These are phyloP conservation scores for Acromyrmex heyeri DNA, from an alignment of 1,140 invertebrate species.

Conservation along the genomic window DNA sequence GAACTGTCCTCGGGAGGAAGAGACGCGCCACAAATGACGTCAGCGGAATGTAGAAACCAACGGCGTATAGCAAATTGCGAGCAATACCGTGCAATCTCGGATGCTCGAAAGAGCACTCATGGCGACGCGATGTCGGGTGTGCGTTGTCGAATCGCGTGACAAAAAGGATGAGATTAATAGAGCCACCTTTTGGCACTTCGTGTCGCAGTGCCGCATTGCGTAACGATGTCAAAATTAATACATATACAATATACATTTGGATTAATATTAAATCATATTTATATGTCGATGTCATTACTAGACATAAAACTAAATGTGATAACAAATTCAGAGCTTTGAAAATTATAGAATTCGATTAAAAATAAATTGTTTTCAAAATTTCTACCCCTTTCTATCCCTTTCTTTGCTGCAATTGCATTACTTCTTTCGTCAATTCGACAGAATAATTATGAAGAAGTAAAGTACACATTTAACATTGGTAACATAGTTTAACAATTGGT, in stretches of 20 bases:
- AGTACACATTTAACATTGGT: background rate
- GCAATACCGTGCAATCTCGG: conserved; percentile 71
- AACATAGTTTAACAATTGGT: background rate
- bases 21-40: conserved; percentile 68
- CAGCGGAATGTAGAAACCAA: conserved; percentile 73
- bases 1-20: conserved; percentile 43
- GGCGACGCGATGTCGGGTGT: conserved; percentile 30
- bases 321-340: background rate
- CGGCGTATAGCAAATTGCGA: conserved; percentile 69
- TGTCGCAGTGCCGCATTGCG: conserved; percentile 30
- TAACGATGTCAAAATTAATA: background rate
- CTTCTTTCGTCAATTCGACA: background rate
- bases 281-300: background rate
- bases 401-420: background rate
- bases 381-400: background rate
- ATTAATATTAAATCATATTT: background rate
- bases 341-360: background rate
- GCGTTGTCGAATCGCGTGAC: conserved; percentile 25
- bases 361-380: background rate
- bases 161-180: conserved; percentile 36
- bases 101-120: conserved; percentile 47
- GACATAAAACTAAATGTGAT: background rate
- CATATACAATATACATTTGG: background rate
- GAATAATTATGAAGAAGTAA: background rate
- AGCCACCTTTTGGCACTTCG: conserved; percentile 29